Evolutionary conservation across 2,888 invertebrate genomes (phyloP), one percentile per base, ranked within the genome.

Genomic region (Drosophila mayaguana): DNA sequence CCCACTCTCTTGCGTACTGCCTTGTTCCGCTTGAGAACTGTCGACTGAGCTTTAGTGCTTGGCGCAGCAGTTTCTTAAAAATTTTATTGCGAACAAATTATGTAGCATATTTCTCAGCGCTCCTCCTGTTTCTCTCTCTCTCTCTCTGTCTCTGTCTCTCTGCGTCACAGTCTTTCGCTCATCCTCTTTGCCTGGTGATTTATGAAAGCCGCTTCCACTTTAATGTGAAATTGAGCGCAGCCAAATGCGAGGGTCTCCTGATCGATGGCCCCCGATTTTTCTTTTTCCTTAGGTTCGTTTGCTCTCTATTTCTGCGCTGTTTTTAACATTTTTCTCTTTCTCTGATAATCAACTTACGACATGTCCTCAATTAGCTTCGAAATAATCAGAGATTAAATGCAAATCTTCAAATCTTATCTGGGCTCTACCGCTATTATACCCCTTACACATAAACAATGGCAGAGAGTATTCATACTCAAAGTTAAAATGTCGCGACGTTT

Each of bases 1-100:
- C 2, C n/a, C 1, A n/a, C 20, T 12, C 22, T 32, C 14, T 11
- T 61, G 38, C 36, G 7, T 20, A 20, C 28, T 14, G 34, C 54
- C 60, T 61, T 66, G 67, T 72, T 82, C 62, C 46, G 67, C 46
- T 48, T 45, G 56, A 73, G 53, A 69, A 51, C 68, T 64, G 71
- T 67, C 69, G 57, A 70, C 64, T 50, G 70, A 60, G 48, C 65
- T 69, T 75, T 63, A 63, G 72, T 73, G 77, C 81, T 81, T 81
- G 70, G 74, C 75, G 73, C 81, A 82, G 84, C 84, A 86, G 74
- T 80, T 87, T 84, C 79, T 66, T 46, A 88, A 67, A 75, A 75
- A 81, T 74, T 75, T 78, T 73, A 88, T 82, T 80, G 77, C 86
- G 64, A 76, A 63, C 89, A 85, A 85, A 81, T 87, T 83, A 87